Evolutionary conservation across 2,113 vertebrate species (phyloP), one percentile per base, ranked within the genome.

Genomic region (Nothocercus nigrocapillus): DNA sequence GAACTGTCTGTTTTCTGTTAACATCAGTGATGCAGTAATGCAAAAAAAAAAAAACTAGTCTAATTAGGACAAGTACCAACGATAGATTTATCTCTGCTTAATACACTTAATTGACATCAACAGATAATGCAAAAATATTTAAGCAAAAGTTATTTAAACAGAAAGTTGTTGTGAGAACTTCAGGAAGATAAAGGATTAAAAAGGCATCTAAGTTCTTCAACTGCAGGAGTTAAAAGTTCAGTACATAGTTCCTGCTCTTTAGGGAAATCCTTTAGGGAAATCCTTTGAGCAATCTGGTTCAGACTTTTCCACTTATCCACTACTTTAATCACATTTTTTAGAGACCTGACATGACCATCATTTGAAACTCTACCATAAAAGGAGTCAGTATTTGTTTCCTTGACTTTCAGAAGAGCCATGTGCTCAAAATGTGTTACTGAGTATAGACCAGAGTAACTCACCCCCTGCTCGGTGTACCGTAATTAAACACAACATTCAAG

Each of bases 1-100:
- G 78, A 59, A 25, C 28, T 53, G 12, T 30, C 15, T 18, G 38
- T 40, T 45, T 24, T 44, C 49, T 79, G 73, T 54, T 84, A 91
- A 67, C 87, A 85, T 38, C 81, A 80, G 16, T 22, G 36, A 95
- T 42, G 32, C 12, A 89, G 89, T 93, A 89, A 93, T 11, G 21
- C 61, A 91, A n/a, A n/a, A n/a, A n/a, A n/a, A 83, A 63, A 75
- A 61, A 45, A 11, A 67, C 47, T 53, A 91, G 1, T 22, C 75
- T 72, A 85, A 42, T 1, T 25, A 53, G 42, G 34, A 87, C 4
- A 16, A 82, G 84, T 30, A 82, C 7, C 62, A 82, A 53, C 11
- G 15, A 77, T 2, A 11, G 19, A 19, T 79, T 84, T 76, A 64
- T 59, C 61, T 75, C 66, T 51, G 30, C 36, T 87, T 40, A 73